Base-by-base conservation (phyloP, 2,113 vertebrate species). In the Pedionomus torquatus region DNA sequence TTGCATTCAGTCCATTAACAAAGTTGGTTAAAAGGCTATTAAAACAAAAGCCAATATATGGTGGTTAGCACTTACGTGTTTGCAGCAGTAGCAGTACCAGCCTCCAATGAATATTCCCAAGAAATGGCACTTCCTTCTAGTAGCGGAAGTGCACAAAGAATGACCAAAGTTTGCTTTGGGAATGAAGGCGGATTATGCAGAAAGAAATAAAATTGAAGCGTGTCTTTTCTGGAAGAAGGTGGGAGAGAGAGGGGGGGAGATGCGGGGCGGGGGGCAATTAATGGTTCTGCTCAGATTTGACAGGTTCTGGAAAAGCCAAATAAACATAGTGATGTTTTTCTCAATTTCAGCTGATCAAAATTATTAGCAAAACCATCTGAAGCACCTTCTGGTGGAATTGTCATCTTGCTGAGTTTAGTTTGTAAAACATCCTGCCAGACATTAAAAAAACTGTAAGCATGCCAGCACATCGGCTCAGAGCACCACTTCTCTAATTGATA, bases 11-110 rank as follows among this genome's bases (percentile, higher is more conserved):
- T 98, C 98, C 98, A 98, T 98, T 98, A 98, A 98, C 98, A 98
- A 98, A 98, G 98, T 98, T 98, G 98, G 98, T 98, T 98, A 98
- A 98, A 98, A 98, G 98, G 97, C 98, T 98, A 98, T 98, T 98
- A 98, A 98, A 98, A 95, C 97, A 97, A 97, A 98, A 98, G 97
- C 97, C 98, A 98, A 96, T 98, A 96, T 96, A 94, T 95, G 95
- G 97, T 80, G 97, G 97, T 89, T 98, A 64, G 69, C 93, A 83
- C 96, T 98, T 91, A 84, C 13, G n/a, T 96, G 95, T 97, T 89
- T 91, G 86, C 75, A 66, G 89, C 83, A 65, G 91, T 51, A 74
- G 91, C 90, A 70, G 17, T 68, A 87, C 81, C 97, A 96, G 91
- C 74, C 74, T 95, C 94, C 91, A 70, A 65, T 52, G 69, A 75